A percentile compares a stretch with the other conserved stretches of the same genome.
Evolutionary conservation across 2,797 vertebrate species (phyloP).

Genomic region (Adrianichthys oophorus): DNA sequence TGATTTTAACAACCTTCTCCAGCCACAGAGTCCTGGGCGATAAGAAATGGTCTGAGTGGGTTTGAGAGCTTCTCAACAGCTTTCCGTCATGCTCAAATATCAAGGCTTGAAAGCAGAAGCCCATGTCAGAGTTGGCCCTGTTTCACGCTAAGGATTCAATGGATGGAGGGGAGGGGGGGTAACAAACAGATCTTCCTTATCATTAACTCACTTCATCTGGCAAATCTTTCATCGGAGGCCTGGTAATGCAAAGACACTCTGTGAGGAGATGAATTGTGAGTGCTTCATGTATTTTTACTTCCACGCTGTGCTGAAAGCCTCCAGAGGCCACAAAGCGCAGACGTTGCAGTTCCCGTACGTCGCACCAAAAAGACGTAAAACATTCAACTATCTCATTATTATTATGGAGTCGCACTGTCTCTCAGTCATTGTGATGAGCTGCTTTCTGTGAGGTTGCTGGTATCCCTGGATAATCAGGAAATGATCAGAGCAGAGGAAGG

Average conservation of each 20-base stretch:
- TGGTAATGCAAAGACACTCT: constrained; percentile 1
- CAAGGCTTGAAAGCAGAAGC: constrained; percentile 5
- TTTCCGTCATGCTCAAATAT: constrained; percentile 20
- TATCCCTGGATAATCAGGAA: constrained; percentile 28
- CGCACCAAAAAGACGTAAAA: constrained; percentile 29
- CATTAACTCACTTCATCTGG: background rate
- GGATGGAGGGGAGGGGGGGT: background rate
- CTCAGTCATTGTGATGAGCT: constrained; percentile 40
- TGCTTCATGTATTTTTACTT: background rate
- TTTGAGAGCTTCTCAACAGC: constrained; percentile 36
- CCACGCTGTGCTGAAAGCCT: background rate
- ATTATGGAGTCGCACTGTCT: constrained; percentile 51
- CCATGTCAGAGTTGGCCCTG: background rate
- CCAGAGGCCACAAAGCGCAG: constrained; percentile 30
- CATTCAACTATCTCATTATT: constrained; percentile 56
- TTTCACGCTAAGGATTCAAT: background rate
- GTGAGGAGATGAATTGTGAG: background rate
- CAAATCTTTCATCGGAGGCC: background rate
- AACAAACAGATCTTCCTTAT: background rate
- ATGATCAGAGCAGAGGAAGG: constrained; percentile 5
- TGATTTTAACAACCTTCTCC: constrained; percentile 43
- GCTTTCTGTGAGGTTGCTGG: constrained; percentile 30
- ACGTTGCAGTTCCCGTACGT: constrained; percentile 33
- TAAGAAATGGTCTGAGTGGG: constrained; percentile 17
- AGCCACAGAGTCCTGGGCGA: constrained; percentile 15